phyloP scores from a whole-genome alignment of 2,797 vertebrate genomes.

The Gallinago nigripennis region DNA sequence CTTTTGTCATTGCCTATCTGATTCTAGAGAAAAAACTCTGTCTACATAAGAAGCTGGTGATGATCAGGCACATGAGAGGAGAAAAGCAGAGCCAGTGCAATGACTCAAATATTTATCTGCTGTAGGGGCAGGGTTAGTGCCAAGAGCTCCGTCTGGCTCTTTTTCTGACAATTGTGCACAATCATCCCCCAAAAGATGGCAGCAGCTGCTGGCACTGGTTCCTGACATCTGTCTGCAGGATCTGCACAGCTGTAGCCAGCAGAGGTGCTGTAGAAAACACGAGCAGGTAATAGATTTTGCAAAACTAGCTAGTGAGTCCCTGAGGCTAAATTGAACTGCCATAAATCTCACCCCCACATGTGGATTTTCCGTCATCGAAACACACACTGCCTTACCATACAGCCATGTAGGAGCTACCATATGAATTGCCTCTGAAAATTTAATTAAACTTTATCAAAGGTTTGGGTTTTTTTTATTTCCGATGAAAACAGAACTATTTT shows the following conservation, averaged over 20 bases:
- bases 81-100: background rate
- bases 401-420: rapidly evolving
- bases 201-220: slow-evolving; percentile 13
- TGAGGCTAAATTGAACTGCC: background rate
- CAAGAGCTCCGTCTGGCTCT: background rate
- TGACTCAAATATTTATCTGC: background rate
- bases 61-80: background rate
- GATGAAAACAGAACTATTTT: background rate
- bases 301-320: background rate
- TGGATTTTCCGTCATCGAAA: background rate
- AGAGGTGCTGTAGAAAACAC: background rate
- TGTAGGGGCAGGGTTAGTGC: background rate
- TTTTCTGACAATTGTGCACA: background rate
- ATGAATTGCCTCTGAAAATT: background rate
- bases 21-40: background rate
- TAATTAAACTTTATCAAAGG: background rate
- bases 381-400: rapidly evolving
- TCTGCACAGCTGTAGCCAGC: background rate
- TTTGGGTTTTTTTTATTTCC: background rate
- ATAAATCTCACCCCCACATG: background rate
- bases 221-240: slow-evolving; percentile 15
- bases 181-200: background rate
- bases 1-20: background rate
- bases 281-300: slow-evolving; percentile 14
- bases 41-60: background rate